phyloP scores from a whole-genome alignment of 1,140 invertebrate species.

The Lasaia peninsularis region DNA sequence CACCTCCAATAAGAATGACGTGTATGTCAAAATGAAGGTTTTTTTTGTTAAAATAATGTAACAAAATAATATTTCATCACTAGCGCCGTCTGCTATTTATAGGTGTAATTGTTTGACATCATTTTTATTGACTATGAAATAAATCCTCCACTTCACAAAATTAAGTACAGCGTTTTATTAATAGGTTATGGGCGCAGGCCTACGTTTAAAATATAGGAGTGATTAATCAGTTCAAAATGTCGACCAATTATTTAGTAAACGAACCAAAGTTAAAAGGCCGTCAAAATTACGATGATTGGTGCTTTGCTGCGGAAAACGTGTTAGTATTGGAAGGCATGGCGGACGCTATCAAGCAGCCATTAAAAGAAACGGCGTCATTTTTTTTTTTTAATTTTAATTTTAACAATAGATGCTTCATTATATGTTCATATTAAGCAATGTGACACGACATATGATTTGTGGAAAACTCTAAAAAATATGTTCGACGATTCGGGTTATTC shows the following conservation, averaged over 20 bases:
- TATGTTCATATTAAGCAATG: constrained; percentile 18
- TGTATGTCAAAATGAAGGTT: no score
- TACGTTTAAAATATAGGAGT: background rate
- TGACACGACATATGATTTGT: constrained; percentile 11
- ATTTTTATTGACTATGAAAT: no score
- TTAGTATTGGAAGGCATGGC: constrained; percentile 18
- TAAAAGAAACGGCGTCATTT: background rate
- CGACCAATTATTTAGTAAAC: constrained; percentile 15
- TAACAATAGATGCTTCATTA: constrained; percentile 18
- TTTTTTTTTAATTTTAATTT: no score
- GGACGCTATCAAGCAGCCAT: background rate
- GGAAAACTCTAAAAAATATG: constrained; percentile 17
- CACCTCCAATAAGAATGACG: no score
- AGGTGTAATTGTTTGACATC: no score
- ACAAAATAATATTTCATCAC: no score
- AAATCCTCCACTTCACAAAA: no score
- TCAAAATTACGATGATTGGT: constrained; percentile 13
- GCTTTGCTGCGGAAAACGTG: constrained; percentile 17
- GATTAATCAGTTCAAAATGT: constrained; percentile 1
- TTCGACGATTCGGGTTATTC: constrained; percentile 19
- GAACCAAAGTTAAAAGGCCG: constrained; percentile 5
- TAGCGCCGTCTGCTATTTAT: no score
- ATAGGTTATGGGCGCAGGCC: constrained; percentile 1
- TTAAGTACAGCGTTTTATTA: background rate
- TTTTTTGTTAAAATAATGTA: no score